Base-by-base conservation (phyloP, 2,888 invertebrate species). In the Yponomeuta malinellus region DNA sequence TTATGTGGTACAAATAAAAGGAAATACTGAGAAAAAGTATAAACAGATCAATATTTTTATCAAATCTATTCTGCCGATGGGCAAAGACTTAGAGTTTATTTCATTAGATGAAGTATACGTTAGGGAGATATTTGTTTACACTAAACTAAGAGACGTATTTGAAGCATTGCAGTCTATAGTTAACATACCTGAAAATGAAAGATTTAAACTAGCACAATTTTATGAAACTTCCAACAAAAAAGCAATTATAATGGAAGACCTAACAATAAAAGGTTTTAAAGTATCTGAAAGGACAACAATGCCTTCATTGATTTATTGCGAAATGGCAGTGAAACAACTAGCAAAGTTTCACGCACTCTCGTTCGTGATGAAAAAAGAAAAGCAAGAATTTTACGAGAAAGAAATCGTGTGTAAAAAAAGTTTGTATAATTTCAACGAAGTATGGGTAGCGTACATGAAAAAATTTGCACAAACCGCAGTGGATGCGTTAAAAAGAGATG, bases 321-420 rank as follows among this genome's bases (percentile, higher is more conserved):
- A 85, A 73, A 71, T 79, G 48, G 77, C 82, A 0, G 72, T 88
- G 0, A 73, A 78, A 70, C 78, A 86, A 71, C 75, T 89, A 6
- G 88, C 89, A 0, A 88, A 78, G 74, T 84, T 88, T 43, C 88
- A 88, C 67, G 82, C 77, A 0, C 71, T 88, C 0, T 79, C 86
- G 0, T 85, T 84, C 70, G 80, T 79, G 0, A 12, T 87, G 15
- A 73, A 86, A 76, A 73, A 75, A 1, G 77, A 73, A 70, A 74
- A 73, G 52, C 83, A 83, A 0, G 77, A 79, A 48, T 88, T 80
- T 74, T 87, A 78, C 71, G 75, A 83, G 12, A 75, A 71, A 0
- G 78, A 70, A 4, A 63, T 76, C 15, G 71, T 72, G 68, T 9
- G 69, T 23, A 63, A 71, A 31, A 73, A 70, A 64, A 52, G 15